Percentiles rank a stretch among this genome's conserved stretches.
Conservation (phyloP, 2,888 invertebrate genomes). For the Panzeria rudis region DNA sequence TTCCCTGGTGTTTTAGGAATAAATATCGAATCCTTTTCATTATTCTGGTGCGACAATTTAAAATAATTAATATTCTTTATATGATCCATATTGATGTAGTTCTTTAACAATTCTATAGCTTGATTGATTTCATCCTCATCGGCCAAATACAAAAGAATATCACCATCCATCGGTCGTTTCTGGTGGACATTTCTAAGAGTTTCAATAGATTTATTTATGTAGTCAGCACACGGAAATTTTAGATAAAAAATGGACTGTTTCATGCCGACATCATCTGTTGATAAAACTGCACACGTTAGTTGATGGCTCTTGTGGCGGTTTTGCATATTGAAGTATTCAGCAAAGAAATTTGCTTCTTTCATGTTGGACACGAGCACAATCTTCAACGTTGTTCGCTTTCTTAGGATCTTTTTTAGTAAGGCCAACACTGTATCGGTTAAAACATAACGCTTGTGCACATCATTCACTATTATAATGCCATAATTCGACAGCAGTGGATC, state of each 20-base stretch:
- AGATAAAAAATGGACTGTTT: constrained; percentile 92
- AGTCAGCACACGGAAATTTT: constrained; percentile 94
- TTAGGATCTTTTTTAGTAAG: constrained; percentile 94
- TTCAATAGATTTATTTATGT: constrained; percentile 94
- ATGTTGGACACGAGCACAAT: constrained; percentile 97
- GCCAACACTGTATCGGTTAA: constrained; percentile 98
- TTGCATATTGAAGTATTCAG: constrained; percentile 89
- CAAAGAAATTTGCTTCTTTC: constrained; percentile 94
- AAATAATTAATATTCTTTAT: constrained; percentile 89
- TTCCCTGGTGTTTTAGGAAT: constrained; percentile 88
- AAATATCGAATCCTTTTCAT: constrained; percentile 93
- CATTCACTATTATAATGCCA: constrained; percentile 94
- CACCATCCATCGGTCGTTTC: constrained; percentile 90
- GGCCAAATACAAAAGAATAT: constrained; percentile 95
- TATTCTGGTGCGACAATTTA: constrained; percentile 87
- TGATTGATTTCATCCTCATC: constrained; percentile 96
- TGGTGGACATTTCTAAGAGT: constrained; percentile 95
- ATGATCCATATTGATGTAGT: constrained; percentile 85
- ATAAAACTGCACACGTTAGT: constrained; percentile 91
- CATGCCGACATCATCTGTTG: constrained; percentile 95
- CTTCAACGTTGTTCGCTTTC: constrained; percentile 91
- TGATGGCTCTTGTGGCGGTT: constrained; percentile 76
- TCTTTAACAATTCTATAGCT: constrained; percentile 87
- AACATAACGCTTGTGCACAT: constrained; percentile 97
- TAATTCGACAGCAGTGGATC: constrained; percentile 96